Base-by-base conservation (phyloP, 2,888 invertebrate species). In the Cerastis leucographa region DNA sequence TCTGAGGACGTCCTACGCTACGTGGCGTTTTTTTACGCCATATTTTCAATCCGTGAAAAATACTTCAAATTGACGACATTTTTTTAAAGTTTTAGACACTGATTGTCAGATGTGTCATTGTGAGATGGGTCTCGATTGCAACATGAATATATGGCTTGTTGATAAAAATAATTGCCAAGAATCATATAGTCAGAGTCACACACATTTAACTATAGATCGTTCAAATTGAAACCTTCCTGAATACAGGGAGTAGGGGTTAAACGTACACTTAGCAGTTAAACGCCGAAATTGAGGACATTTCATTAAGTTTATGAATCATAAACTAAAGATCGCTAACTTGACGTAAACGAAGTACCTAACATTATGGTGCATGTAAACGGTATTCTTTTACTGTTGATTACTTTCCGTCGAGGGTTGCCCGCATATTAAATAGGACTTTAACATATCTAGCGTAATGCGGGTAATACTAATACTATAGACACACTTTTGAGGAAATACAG, bases 261-360 rank as follows among this genome's bases (percentile, higher is more conserved):
- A 56, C 3, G 56, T 25, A 3, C 25, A 56, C 29, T 5, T 17
- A 35, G 29, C 35, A 29, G 61, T 62, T 44, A 44, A 44, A 56
- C 54, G 22, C 40, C 5, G 51, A 54, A 44, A 56, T 76, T 59
- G 17, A 77, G 14, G 19, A 17, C 56, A 66, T 77, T 56, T 67
- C 59, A 76, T 76, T 64, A 76, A 25, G 19, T n/a, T 46, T 65
- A 76, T 76, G 40, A 40, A 59, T 49, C 59, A 61, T 69, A 68
- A 61, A 76, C 22, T 49, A 17, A 51, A 51, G 40, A 76, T 61
- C 8, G 29, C 29, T 40, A n/a, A 67, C 29, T 29, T 3, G 3
- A 35, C 19, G 29, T 59, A 49, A 49, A 78, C 35, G 12, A 7
- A 61, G 35, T 25, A 22, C 59, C 19, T 9, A 9, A 61, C 22